phyloP scores from a whole-genome alignment of 2,888 invertebrate genomes.

The Diogma glabrata region DNA sequence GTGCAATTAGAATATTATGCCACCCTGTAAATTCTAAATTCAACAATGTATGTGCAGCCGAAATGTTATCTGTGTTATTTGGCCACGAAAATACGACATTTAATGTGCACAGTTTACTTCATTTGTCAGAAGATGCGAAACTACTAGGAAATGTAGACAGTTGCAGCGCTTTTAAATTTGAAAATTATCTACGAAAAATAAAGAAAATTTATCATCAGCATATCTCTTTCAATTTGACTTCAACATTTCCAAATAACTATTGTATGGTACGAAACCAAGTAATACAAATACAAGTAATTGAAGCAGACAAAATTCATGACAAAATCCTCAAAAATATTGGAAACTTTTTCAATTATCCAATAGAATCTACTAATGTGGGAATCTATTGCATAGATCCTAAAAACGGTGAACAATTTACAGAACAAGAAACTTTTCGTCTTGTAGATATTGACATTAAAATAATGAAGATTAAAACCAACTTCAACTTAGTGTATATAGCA shows the following conservation, averaged over 20 bases:
- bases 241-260: neutral
- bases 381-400: too few relatives aligned
- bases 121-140: neutral
- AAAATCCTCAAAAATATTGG: neutral
- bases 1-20: neutral
- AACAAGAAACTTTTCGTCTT: too few relatives aligned
- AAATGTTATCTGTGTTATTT: neutral
- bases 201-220: neutral
- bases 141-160: too few relatives aligned
- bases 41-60: neutral
- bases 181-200: neutral
- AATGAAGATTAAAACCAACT: too few relatives aligned
- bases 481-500: too few relatives aligned
- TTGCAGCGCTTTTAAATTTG: too few relatives aligned
- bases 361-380: neutral
- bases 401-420: too few relatives aligned
- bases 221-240: neutral
- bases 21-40: neutral
- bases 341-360: neutral
- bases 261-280: neutral
- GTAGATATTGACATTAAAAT: too few relatives aligned
- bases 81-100: neutral
- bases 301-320: neutral
- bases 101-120: neutral
- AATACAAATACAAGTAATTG: neutral